Evolutionary conservation across 2,888 invertebrate genomes (phyloP).

Genomic region (Chouioia cunea): DNA sequence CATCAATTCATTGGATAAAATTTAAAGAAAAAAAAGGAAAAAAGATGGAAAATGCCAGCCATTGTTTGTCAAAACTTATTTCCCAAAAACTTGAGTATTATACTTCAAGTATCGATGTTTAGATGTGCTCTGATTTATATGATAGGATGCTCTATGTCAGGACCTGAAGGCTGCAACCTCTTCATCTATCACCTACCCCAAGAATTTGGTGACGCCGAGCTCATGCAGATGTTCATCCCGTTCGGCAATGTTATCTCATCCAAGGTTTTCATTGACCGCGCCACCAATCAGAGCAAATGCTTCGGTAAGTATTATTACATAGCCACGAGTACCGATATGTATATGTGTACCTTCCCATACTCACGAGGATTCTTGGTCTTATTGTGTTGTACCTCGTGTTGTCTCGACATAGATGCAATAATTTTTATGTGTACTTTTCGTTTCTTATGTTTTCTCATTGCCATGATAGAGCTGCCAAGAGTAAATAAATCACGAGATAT

Average conservation of each 20-base stretch:
- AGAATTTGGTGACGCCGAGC: slow-evolving; percentile 98
- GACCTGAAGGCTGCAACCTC: slow-evolving; percentile 99
- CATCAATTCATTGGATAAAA: slow-evolving; percentile 8
- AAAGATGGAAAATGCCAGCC: slow-evolving; percentile 4
- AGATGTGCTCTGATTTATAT: slow-evolving; percentile 70
- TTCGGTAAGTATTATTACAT: slow-evolving; percentile 90
- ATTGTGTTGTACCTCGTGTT: too few species aligned
- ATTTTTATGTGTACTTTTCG: too few species aligned
- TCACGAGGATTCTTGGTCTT: too few species aligned
- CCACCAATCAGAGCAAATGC: slow-evolving; percentile 99
- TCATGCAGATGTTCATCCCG: slow-evolving; percentile 99
- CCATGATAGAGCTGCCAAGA: too few species aligned
- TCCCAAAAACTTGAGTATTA: slow-evolving; percentile 66
- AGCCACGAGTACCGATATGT: too few species aligned
- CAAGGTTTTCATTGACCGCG: slow-evolving; percentile 99
- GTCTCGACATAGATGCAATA: too few species aligned
- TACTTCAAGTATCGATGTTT: slow-evolving; percentile 69
- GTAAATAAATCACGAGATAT: too few species aligned
- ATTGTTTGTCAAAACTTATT: slow-evolving; percentile 20
- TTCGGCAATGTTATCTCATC: slow-evolving; percentile 99
- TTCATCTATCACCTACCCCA: slow-evolving; percentile 99
- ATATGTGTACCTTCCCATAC: too few species aligned
- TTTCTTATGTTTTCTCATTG: too few species aligned
- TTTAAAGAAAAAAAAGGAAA: slow-evolving; percentile 8
- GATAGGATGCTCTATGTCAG: slow-evolving; percentile 93